A percentile compares a stretch with the other conserved stretches of the same genome.
Evolutionary conservation across 2,797 vertebrate genomes (phyloP).

Genomic region (Monodelphis domestica): DNA sequence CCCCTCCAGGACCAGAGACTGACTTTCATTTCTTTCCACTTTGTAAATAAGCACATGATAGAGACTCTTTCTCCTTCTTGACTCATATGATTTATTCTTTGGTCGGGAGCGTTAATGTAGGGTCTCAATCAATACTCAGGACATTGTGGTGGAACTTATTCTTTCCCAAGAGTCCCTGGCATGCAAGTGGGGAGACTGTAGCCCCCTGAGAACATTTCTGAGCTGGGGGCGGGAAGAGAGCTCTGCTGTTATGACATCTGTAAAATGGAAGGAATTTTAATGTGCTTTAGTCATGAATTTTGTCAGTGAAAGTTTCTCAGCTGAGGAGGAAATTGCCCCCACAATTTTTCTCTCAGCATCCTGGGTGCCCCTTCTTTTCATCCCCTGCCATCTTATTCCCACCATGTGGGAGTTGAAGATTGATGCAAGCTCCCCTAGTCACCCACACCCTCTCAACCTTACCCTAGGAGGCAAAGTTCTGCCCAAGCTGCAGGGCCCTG

Average conservation of each 20-base stretch:
- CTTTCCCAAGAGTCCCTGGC: conserved; percentile 3
- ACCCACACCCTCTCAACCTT: neutral
- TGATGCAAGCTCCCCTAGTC: neutral
- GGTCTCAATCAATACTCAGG: neutral
- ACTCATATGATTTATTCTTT: neutral
- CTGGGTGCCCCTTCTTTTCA: conserved; percentile 44
- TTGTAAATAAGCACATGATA: neutral
- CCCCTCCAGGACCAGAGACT: neutral
- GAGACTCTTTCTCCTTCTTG: neutral
- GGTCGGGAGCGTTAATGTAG: neutral
- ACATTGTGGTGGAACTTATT: neutral
- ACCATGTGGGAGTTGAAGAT: neutral
- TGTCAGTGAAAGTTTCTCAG: conserved; percentile 55
- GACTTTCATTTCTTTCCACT: neutral
- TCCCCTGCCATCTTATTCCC: conserved; percentile 1
- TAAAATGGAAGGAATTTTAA: conserved; percentile 42
- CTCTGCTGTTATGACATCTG: conserved; percentile 52
- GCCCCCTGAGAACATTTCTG: neutral
- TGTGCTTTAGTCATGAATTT: conserved; percentile 68
- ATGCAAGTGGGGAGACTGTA: neutral
- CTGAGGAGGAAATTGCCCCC: conserved; percentile 34
- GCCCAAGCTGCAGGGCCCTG: neutral
- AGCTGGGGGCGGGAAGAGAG: conserved; percentile 53
- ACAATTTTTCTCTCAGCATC: neutral
- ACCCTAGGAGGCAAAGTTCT: neutral